Conservation (phyloP, 2,113 vertebrate species). For the Gymnocephalus cernua region DNA sequence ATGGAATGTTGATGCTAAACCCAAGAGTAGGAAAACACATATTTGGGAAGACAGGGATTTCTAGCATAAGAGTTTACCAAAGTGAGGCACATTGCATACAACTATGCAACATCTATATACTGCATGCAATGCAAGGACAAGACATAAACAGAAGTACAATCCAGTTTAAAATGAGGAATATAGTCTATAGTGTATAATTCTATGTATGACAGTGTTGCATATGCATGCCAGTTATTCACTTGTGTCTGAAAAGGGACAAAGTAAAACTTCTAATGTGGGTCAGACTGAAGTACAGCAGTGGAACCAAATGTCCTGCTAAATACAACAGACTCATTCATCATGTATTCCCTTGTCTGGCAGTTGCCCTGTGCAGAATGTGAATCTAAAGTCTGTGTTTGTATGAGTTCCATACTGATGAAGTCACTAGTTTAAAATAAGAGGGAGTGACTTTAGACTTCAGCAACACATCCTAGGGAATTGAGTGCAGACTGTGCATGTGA, state of each 20-base stretch:
- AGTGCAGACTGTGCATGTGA: slow-evolving; percentile 26
- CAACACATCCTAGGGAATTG: slow-evolving; percentile 48
- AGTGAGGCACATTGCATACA: neutral
- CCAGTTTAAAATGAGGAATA: neutral
- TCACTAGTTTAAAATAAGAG: slow-evolving; percentile 77
- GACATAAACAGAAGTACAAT: neutral
- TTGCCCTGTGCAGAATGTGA: slow-evolving; percentile 61
- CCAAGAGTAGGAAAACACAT: neutral
- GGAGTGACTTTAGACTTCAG: slow-evolving; percentile 51
- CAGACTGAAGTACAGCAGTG: slow-evolving; percentile 60
- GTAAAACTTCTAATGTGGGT: slow-evolving; percentile 71
- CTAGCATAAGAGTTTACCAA: neutral
- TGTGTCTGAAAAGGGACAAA: slow-evolving; percentile 54
- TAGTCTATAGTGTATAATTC: neutral
- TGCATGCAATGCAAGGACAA: neutral
- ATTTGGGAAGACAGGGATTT: neutral
- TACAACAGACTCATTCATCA: slow-evolving; percentile 76
- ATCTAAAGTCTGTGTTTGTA: slow-evolving; percentile 59
- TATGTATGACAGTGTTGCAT: slow-evolving; percentile 40
- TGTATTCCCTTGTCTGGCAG: slow-evolving; percentile 66
- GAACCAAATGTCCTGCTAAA: slow-evolving; percentile 67
- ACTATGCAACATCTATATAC: neutral
- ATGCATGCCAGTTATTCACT: slow-evolving; percentile 52
- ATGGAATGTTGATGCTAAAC: neutral
- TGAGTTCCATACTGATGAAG: slow-evolving; percentile 80